phyloP scores from a whole-genome alignment of 2,113 vertebrate genomes.

The Corythaeola cristata region DNA sequence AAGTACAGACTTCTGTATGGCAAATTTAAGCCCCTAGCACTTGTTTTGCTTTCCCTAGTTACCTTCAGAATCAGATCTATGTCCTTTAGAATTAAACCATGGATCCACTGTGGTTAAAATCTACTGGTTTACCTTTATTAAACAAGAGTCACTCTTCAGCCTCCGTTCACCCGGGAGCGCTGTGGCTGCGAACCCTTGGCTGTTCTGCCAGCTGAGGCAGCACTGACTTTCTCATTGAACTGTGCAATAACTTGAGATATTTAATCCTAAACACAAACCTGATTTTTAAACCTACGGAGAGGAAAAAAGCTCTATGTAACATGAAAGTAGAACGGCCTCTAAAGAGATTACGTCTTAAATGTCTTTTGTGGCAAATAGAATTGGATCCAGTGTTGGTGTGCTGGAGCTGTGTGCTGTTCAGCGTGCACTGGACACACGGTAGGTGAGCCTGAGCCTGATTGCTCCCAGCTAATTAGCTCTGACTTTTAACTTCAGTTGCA shows the following conservation, averaged over 20 bases:
- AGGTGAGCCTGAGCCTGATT: neutral
- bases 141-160: rapidly evolving
- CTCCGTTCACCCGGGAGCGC: neutral
- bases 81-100: neutral
- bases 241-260: neutral
- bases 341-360: neutral
- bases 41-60: neutral
- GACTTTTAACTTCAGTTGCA: neutral
- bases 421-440: rapidly evolving
- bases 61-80: neutral
- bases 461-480: neutral
- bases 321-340: neutral
- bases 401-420: neutral
- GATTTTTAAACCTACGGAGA: neutral
- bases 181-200: rapidly evolving
- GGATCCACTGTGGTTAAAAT: neutral
- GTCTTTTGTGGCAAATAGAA: neutral
- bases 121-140: neutral
- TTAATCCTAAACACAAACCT: neutral
- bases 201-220: neutral
- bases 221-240: neutral
- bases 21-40: neutral
- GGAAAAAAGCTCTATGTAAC: neutral
- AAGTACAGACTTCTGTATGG: neutral
- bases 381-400: neutral